Base-by-base conservation (phyloP, 2,113 vertebrate genomes). In the Poecile atricapillus region DNA sequence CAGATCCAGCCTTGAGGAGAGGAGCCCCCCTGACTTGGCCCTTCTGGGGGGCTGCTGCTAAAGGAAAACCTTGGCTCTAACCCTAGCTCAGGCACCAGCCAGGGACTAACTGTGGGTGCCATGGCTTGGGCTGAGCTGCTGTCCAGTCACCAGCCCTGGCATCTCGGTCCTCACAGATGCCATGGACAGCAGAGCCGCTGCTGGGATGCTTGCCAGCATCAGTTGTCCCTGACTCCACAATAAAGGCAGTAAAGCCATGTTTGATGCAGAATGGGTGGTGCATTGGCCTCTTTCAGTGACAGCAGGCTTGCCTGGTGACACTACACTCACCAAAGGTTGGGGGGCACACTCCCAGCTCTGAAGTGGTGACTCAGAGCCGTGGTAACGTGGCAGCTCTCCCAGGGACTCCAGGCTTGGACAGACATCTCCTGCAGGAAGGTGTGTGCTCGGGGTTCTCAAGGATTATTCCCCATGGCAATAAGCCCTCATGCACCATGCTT, bases 131-230 rank as follows among this genome's bases (percentile, higher is more conserved):
- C 46, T 31, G 50, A 84, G 44, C 74, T 37, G 37, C 46, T 31
- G 35, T 19, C 0, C 1, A 16, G 19, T 22, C 69, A 19, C 11
- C 0, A 0, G 39, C 56, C 14, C 33, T 2, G 4, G 35, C 41
- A 1, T 4, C 47, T 39, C 0, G 1, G 12, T 3, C 39, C 4
- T 0, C 7, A 13, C 35, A 5, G 0, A 0, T 18, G 31, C 33
- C 10, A 2, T 1, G 2, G 44, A 33, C 68, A 59, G 19, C 4
- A 1, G 25, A 69, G 50, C 33, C 0, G 0, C 21, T 25, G 18
- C 14, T 24, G 20, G n/a, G 53, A 49, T 49, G 59, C 13, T 65
- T 0, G 0, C 33, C 37, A 28, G 35, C 46, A n/a, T n/a, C n/a
- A n/a, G 50, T 70, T 37, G 25, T 77, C 23, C 44, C 44, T 33